phyloP scores from a whole-genome alignment of 1,140 invertebrate species.

The Trichoplusia ni region DNA sequence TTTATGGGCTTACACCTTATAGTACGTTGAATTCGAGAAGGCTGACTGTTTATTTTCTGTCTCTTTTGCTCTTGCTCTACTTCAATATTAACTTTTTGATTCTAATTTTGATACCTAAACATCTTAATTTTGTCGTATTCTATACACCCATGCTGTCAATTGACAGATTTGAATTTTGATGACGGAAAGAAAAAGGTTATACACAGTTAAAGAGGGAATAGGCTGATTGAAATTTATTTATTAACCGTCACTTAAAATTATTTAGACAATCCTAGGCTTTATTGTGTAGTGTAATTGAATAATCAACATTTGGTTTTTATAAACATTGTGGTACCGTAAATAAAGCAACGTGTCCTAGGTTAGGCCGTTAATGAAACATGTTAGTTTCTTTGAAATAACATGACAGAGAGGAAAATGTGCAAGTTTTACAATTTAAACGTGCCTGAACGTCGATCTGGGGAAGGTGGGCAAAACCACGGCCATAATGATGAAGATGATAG shows the following conservation, averaged over 20 bases:
- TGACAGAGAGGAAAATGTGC: constrained; percentile 80
- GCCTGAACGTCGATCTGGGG: constrained; percentile 73
- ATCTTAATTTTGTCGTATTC: not conserved
- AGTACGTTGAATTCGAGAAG: not conserved
- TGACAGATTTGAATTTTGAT: constrained; percentile 79
- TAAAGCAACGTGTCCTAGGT: constrained; percentile 77
- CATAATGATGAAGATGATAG: constrained; percentile 68
- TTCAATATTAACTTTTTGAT: not conserved
- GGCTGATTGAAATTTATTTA: constrained; percentile 63
- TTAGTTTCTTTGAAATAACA: constrained; percentile 75
- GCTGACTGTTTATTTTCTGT: not conserved
- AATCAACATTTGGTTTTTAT: constrained; percentile 42
- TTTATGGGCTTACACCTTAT: not conserved
- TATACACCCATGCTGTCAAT: constrained; percentile 54
- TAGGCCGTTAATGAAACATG: constrained; percentile 79
- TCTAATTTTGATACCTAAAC: not conserved
- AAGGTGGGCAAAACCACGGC: constrained; percentile 63
- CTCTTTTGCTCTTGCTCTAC: not conserved
- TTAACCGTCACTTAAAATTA: constrained; percentile 55
- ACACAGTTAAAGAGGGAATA: constrained; percentile 78
- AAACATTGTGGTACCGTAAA: constrained; percentile 51
- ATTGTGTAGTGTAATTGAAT: constrained; percentile 45
- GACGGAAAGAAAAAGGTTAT: constrained; percentile 81
- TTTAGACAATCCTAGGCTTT: constrained; percentile 40
- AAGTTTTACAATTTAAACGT: constrained; percentile 80